Conservation (phyloP, 2,797 vertebrate genomes). For the Lepilemur septentrionalis region DNA sequence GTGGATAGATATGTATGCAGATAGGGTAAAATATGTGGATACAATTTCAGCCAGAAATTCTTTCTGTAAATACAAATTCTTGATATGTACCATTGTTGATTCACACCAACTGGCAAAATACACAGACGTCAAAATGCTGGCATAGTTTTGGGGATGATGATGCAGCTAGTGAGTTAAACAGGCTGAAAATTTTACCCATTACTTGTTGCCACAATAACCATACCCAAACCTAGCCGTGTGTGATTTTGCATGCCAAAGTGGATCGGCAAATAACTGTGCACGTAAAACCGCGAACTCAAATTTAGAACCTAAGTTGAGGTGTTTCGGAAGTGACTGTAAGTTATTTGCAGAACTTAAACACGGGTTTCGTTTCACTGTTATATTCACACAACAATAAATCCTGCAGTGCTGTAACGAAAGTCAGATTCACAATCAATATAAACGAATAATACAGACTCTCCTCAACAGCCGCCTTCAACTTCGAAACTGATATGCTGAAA, state of each 20-base stretch:
- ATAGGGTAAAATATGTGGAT: neutral
- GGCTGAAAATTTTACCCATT: slow-evolving; percentile 60
- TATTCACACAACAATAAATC: slow-evolving; percentile 53
- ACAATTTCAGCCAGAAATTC: slow-evolving; percentile 36
- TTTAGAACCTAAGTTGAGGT: slow-evolving; percentile 75
- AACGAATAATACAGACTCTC: neutral
- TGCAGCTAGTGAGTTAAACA: slow-evolving; percentile 43
- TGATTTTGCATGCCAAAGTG: slow-evolving; percentile 69
- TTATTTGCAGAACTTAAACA: slow-evolving; percentile 77
- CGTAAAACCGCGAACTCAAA: slow-evolving; percentile 72
- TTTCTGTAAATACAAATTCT: slow-evolving; percentile 19
- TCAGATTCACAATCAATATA: slow-evolving; percentile 37
- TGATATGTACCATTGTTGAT: neutral
- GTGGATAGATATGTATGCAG: neutral
- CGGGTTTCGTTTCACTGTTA: slow-evolving; percentile 58
- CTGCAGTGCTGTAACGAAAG: slow-evolving; percentile 9
- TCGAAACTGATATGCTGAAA: neutral
- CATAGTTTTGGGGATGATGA: slow-evolving; percentile 13
- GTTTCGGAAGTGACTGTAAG: slow-evolving; percentile 60
- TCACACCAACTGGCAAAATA: slow-evolving; percentile 26
- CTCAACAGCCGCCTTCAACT: neutral
- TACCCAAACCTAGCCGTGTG: slow-evolving; percentile 41
- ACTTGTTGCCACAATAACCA: slow-evolving; percentile 54
- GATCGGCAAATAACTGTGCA: slow-evolving; percentile 69
- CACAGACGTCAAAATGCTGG: slow-evolving; percentile 45